phyloP scores from a whole-genome alignment of 2,797 vertebrate genomes.

The Alfaro cultratus region DNA sequence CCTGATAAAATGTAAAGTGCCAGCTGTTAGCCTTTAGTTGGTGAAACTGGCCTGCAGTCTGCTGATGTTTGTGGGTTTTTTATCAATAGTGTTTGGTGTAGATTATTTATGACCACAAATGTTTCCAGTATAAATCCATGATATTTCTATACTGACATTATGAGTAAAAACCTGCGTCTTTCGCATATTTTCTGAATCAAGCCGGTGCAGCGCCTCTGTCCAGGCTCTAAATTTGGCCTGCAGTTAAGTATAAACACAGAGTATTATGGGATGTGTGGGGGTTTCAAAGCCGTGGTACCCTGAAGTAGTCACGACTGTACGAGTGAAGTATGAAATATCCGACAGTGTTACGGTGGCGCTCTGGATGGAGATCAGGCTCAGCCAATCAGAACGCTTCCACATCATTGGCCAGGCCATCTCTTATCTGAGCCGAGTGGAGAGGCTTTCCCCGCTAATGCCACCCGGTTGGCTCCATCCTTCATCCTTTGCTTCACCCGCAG shows the following conservation, averaged over 20 bases:
- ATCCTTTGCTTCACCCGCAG: conserved; percentile 52
- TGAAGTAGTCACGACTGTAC: conserved; percentile 50
- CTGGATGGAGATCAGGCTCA: conserved; percentile 69
- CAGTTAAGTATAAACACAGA: conserved; percentile 37
- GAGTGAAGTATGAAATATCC: conserved; percentile 71
- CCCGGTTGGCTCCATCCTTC: conserved; percentile 64
- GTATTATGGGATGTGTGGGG: conserved; percentile 12
- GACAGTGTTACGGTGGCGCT: conserved; percentile 60
- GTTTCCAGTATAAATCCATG: too few relatives aligned
- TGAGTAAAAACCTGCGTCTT: background rate
- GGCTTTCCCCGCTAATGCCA: conserved; percentile 78
- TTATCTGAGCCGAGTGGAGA: conserved; percentile 74
- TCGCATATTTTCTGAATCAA: background rate
- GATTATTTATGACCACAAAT: background rate
- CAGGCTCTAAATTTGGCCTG: background rate
- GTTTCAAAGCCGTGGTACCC: conserved; percentile 39
- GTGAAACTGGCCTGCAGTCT: background rate
- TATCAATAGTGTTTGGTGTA: background rate
- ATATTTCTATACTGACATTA: background rate
- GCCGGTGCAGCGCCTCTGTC: background rate
- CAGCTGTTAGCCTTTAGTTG: background rate
- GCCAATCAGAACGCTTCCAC: conserved; percentile 81
- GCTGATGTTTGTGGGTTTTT: background rate
- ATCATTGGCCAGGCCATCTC: conserved; percentile 79
- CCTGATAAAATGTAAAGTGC: too few relatives aligned